Evolutionary conservation across 2,113 vertebrate genomes (phyloP), one percentile per base, ranked within the genome.

Genomic region (Periophthalmodon schlosseri): DNA sequence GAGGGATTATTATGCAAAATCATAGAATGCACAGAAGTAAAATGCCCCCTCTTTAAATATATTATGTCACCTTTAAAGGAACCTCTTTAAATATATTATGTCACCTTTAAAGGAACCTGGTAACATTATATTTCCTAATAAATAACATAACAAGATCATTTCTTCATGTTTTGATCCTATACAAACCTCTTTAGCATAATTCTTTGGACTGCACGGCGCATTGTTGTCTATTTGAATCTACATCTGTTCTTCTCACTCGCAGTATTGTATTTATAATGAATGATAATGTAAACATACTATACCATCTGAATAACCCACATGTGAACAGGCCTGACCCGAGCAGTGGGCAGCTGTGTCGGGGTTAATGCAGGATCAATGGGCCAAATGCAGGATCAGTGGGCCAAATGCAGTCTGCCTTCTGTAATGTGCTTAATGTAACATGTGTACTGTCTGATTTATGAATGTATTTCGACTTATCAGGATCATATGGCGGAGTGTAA

Each of bases 361-460:
- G 82, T 91, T 90, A 91, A 90, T 89, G 88, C 90, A 89, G 89
- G 90, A 92, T 92, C 91, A 90, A 89, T 89, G 87, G 86, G 86
- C 90, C 90, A 91, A 91, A 90, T 89, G 89, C 90, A 89, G 89
- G 90, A 92, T 92, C 91, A 90, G 89, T 89, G 87, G 86, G 86
- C 90, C 90, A 91, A 90, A 86, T 90, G 91, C 80, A 89, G 88
- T 89, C 50, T 75, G 85, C 83, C 77, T 84, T 86, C 83, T 80
- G 85, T 81, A 79, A 73, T 77, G 83, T 85, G 88, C 83, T 89
- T 82, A 78, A 86, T 79, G 86, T 88, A 44, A 44, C 39, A 44
- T 44, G 39, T 44, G 39, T 44, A 44, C 39, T 44, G 8, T 44
- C 8, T 44, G 39, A 44, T 44, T 80, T 89, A 75, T 75, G 14